Evolutionary conservation across 2,113 vertebrate genomes (phyloP).

Genomic region (Australoheros scitulus): DNA sequence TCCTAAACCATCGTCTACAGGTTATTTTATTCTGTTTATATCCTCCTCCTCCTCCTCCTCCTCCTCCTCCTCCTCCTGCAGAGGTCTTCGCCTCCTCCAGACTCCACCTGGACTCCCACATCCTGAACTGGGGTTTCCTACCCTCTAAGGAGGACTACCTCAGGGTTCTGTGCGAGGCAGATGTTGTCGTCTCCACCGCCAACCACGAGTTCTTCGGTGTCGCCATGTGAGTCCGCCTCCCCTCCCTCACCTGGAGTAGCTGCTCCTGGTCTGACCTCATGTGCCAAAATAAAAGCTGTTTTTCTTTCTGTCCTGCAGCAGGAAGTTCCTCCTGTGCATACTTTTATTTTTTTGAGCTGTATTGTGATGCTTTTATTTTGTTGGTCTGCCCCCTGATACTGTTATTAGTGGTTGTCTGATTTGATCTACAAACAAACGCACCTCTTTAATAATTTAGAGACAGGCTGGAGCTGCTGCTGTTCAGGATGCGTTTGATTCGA

Average conservation of each 20-base stretch:
- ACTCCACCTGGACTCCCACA: conserved; percentile 80
- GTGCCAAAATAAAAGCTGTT: neutral
- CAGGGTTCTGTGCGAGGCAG: conserved; percentile 85
- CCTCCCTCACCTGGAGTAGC: neutral
- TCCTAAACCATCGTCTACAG: neutral
- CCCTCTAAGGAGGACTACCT: conserved; percentile 89
- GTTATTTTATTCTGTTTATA: neutral
- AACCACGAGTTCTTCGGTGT: conserved; percentile 98
- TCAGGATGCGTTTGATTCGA: neutral
- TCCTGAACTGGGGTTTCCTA: conserved; percentile 93
- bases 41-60: neutral
- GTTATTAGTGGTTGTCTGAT: neutral
- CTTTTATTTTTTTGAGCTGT: neutral
- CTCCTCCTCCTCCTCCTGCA: conserved; percentile 57
- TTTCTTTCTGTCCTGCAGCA: neutral
- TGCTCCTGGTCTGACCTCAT: neutral
- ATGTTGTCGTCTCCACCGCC: conserved; percentile 94
- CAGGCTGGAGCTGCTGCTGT: neutral
- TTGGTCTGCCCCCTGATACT: neutral
- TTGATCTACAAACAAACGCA: neutral
- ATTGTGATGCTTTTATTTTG: neutral
- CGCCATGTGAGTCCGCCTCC: conserved; percentile 86
- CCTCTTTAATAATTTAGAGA: neutral
- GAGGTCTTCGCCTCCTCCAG: conserved; percentile 83
- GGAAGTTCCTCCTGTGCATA: neutral